These are phyloP conservation scores for Nettapus auritus DNA, from an alignment of 2,113 vertebrate genomes.

Conservation along the genomic window DNA sequence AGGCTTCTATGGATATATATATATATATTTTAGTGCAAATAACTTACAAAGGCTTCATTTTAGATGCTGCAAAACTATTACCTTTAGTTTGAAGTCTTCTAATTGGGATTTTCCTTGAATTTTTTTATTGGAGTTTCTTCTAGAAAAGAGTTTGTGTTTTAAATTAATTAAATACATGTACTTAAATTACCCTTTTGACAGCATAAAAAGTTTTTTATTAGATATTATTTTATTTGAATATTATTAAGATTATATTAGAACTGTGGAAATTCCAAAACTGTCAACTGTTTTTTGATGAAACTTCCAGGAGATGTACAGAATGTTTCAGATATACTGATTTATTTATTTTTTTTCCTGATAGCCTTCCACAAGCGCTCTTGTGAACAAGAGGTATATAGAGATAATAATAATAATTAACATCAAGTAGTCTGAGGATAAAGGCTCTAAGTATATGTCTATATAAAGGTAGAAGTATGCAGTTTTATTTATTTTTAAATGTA, in stretches of 20 bases:
- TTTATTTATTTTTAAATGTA: not conserved
- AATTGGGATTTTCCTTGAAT: not conserved
- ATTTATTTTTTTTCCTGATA: not conserved
- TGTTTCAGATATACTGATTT: not conserved
- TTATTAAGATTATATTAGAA: not conserved
- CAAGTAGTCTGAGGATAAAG: not conserved
- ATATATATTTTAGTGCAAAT: not conserved
- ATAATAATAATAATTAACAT: not conserved
- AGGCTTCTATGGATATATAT: constrained; percentile 3
- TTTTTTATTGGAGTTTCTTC: not conserved
- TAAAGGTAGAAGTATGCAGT: fast-evolving
- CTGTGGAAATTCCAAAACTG: not conserved
- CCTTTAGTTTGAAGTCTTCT: not conserved
- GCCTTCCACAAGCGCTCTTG: not conserved
- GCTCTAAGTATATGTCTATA: not conserved
- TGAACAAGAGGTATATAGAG: not conserved
- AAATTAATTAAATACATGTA: not conserved
- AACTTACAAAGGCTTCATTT: constrained; percentile 11
- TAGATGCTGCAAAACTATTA: constrained; percentile 9
- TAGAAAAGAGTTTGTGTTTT: not conserved
- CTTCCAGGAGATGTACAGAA: not conserved
- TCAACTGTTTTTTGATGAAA: not conserved
- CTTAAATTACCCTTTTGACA: not conserved
- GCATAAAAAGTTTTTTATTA: not conserved
- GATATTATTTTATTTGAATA: not conserved